Evolutionary conservation across 2,113 vertebrate genomes (phyloP), one percentile per base, ranked within the genome.

Genomic region (Synchiropus splendidus): DNA sequence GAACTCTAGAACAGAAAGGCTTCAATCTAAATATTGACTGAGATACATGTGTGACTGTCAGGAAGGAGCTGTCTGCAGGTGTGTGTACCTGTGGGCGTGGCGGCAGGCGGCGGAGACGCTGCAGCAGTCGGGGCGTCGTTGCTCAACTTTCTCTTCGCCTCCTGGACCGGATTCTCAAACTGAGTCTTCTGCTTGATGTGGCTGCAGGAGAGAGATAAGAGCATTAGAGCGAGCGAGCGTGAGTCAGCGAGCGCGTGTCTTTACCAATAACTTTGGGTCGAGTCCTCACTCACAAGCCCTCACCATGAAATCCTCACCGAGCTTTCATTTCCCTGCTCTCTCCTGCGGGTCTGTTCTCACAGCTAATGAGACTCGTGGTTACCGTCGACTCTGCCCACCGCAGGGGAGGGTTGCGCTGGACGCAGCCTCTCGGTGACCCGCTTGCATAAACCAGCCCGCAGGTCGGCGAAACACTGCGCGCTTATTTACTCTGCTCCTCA

Each of bases 181-280:
- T 98, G 95, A 31, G 95, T 99, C 87, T 94, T 98, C 89, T 98
- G 94, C 79, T 96, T 97, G 63, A 98, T 94, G 42, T 99, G 95
- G 65, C 95, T 99, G 74, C 14, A 74, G 51, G 51, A 17, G 44
- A 41, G 8, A 16, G 8, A 56, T 0, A 14, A 48, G 36, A 5
- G 36, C 36, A 45, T 3, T 31, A 44, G 21, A 5, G 21, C 8
- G 21, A 5, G 21, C 8, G 21, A 5, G 21, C 8, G 21, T 27
- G 21, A 5, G 21, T 27, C 4, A 33, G 31, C 18, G 18, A 44
- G 46, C 43, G 40, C 18, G 27, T 39, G 43, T 10, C 31, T 27
- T 41, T 42, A 48, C 10, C 12, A 6, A 47, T 39, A 16, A 51
- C 37, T 48, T 42, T 39, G 16, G 35, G 45, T 50, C 69, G 72